Conservation (phyloP, 1,140 invertebrate species). For the Drosophila tani region DNA sequence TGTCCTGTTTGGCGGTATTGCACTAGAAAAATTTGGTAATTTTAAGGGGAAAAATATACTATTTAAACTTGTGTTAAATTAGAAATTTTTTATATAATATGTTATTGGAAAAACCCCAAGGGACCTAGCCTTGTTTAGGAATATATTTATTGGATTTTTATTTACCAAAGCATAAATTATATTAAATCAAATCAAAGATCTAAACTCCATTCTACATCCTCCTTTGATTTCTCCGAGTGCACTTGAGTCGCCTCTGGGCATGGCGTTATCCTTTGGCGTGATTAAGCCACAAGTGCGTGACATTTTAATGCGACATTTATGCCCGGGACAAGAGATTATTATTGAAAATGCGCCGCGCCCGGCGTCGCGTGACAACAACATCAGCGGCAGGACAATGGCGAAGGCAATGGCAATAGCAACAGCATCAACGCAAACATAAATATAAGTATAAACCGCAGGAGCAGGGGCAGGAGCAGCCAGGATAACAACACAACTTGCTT, state of each 20-base stretch:
- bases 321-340: constrained; percentile 80
- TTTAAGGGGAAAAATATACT: too few species aligned
- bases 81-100: too few species aligned
- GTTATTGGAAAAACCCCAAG: too few species aligned
- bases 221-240: neutral
- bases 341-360: constrained; percentile 72
- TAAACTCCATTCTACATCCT: too few species aligned
- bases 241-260: constrained; percentile 4
- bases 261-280: constrained; percentile 77
- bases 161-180: too few species aligned
- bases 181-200: too few species aligned
- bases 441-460: constrained; percentile 27
- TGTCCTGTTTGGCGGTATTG: neutral
- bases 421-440: constrained; percentile 43
- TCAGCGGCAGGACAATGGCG: constrained; percentile 27
- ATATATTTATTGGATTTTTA: too few species aligned
- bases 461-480: constrained; percentile 10
- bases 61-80: too few species aligned
- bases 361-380: constrained; percentile 61
- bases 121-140: too few species aligned
- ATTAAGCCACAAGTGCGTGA: constrained; percentile 83
- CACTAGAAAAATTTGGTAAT: neutral
- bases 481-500: constrained; percentile 55
- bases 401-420: constrained; percentile 20
- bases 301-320: constrained; percentile 83